Evolutionary conservation across 2,888 invertebrate genomes (phyloP).

Genomic region (Hyposoter dolosus): DNA sequence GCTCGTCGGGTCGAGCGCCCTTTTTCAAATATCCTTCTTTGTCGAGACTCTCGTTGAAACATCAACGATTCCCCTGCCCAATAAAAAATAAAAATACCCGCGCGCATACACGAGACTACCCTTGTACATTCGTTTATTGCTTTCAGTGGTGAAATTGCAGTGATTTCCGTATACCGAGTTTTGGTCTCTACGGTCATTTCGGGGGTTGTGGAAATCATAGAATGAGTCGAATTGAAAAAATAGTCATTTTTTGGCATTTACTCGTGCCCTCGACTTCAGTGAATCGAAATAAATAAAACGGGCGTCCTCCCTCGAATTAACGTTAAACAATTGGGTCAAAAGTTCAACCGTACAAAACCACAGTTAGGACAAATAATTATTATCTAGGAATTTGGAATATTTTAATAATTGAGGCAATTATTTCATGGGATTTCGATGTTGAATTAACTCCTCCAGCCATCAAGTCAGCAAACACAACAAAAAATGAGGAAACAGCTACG

Average conservation of each 20-base stretch:
- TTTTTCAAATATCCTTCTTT: conserved; percentile 66
- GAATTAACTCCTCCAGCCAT: not conserved
- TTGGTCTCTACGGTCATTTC: conserved; percentile 35
- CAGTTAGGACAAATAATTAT: not conserved
- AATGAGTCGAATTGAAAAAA: not conserved
- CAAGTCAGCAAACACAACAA: not conserved
- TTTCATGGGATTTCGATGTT: not conserved
- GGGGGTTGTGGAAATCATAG: not conserved
- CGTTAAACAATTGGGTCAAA: not conserved
- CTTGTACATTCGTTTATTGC: conserved; percentile 65
- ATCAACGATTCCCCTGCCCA: conserved; percentile 64
- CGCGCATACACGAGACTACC: conserved; percentile 15
- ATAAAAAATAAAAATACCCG: conserved; percentile 54
- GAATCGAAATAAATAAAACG: not conserved
- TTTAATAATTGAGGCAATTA: not conserved
- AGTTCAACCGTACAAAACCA: not conserved
- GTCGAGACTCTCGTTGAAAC: conserved; percentile 68
- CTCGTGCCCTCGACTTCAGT: not conserved
- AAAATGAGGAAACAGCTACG: not conserved
- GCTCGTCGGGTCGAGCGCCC: conserved; percentile 64
- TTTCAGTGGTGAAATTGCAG: conserved; percentile 28
- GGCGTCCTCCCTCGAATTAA: not conserved
- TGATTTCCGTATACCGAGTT: conserved; percentile 42
- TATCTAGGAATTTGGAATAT: not conserved
- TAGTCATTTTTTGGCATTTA: not conserved